These are phyloP conservation scores for Harpegnathos saltator DNA, from an alignment of 1,140 invertebrate species.

Conservation along the genomic window DNA sequence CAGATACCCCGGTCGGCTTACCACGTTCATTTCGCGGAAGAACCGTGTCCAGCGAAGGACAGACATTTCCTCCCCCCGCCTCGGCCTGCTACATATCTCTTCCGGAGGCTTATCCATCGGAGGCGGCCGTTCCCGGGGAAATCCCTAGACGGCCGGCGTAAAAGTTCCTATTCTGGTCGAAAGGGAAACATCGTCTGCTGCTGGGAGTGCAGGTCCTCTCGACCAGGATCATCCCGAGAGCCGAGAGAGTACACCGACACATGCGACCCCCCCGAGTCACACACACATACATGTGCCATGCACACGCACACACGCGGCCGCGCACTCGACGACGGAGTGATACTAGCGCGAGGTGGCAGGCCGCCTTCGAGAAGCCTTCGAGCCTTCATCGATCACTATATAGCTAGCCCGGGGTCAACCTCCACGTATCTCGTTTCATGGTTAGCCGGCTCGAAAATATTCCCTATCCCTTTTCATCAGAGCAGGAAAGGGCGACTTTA, in stretches of 20 bases:
- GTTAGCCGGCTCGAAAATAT: conserved; percentile 73
- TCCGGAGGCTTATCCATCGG: conserved; percentile 3
- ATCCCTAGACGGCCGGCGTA: conserved; percentile 53
- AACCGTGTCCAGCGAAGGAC: conserved; percentile 42
- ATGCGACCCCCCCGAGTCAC: not conserved
- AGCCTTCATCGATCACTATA: conserved; percentile 69
- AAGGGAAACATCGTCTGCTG: conserved; percentile 59
- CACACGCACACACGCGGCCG: conserved; percentile 30
- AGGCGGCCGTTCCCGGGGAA: conserved; percentile 33
- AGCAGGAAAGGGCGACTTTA: conserved; percentile 19
- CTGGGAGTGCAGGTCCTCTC: conserved; percentile 27
- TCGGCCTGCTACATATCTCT: conserved; percentile 39
- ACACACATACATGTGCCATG: not conserved
- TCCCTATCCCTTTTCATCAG: conserved; percentile 63
- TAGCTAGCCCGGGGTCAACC: conserved; percentile 46
- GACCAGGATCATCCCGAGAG: conserved; percentile 40
- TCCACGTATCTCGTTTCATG: conserved; percentile 75
- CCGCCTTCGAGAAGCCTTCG: conserved; percentile 57
- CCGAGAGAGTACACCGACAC: conserved; percentile 30
- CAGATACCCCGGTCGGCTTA: conserved; percentile 13
- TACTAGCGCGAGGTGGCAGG: conserved; percentile 23
- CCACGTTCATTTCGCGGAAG: conserved; percentile 47
- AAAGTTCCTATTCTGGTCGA: conserved; percentile 66
- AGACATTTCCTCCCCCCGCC: conserved; percentile 24
- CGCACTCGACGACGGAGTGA: conserved; percentile 13